phyloP scores from a whole-genome alignment of 2,797 vertebrate species.

The Vespertilio murinus region DNA sequence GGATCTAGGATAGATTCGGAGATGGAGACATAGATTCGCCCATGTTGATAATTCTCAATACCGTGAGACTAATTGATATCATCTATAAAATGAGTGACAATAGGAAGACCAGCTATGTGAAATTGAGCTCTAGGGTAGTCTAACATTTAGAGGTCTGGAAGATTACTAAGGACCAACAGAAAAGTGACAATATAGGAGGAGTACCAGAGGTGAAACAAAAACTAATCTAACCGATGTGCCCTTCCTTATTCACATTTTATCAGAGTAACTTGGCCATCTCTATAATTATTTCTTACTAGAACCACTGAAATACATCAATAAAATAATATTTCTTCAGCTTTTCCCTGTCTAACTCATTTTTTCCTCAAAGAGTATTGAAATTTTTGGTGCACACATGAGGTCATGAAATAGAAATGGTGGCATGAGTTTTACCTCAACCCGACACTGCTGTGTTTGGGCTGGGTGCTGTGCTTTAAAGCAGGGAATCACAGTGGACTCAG shows the following conservation, averaged over 20 bases:
- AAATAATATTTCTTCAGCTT: neutral
- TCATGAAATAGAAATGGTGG: conserved; percentile 25
- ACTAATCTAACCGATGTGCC: neutral
- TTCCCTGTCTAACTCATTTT: neutral
- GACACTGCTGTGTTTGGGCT: neutral
- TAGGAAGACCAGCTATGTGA: neutral
- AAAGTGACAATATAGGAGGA: neutral
- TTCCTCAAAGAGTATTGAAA: neutral
- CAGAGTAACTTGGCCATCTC: neutral
- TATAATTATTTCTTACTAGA: neutral
- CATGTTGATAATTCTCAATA: neutral
- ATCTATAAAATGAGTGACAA: neutral
- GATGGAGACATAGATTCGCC: neutral
- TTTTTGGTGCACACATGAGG: neutral
- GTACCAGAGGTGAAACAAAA: neutral
- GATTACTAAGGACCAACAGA: neutral
- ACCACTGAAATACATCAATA: neutral
- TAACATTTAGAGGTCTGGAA: neutral
- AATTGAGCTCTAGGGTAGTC: neutral
- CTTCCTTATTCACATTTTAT: neutral
- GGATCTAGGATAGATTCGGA: neutral
- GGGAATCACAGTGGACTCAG: neutral
- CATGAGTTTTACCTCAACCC: neutral
- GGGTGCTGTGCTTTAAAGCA: neutral
- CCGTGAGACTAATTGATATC: neutral